Evolutionary conservation across 2,113 vertebrate genomes (phyloP), one percentile per base, ranked within the genome.

Genomic region (Protobothrops flavoviridis): DNA sequence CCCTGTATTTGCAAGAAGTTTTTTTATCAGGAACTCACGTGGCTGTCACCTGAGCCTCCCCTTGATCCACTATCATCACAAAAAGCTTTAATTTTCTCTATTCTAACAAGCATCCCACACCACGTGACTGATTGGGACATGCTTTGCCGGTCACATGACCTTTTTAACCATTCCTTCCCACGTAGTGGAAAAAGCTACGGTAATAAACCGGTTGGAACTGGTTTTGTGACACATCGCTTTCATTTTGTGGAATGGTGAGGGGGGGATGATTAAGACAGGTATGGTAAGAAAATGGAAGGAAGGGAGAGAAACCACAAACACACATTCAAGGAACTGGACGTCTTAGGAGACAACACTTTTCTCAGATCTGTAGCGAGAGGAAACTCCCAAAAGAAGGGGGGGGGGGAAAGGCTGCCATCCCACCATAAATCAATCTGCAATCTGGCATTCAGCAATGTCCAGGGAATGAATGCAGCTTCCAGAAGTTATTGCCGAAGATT

Each of bases 171-270:
- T 98, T 98, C 98, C 98, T 97, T 97, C 97, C 98, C 97, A 96
- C 90, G 95, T 97, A 1, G 61, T 26, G 33, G 1, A 95, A 98
- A 98, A 98, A 99, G 98, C 99, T 98, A 99, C 98, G 98, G 98
- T 97, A 99, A 99, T 55, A 98, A 95, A 97, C 98, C 97, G 97
- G 98, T 98, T 98, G 97, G 97, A 98, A 98, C 99, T 97, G 97
- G 98, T 98, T 74, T 98, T 97, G 96, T 98, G 98, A 98, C 98
- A 98, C 95, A 96, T 97, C 97, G 98, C 97, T 98, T 98, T 98
- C 98, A 98, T 99, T 98, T 99, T 98, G 98, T 97, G 97, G 98
- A 97, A 98, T 94, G 98, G 98, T 29, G 88, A 8, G 48, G 24
- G 24, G 45, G 26, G 8, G 48, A 29, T 45, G 64, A 95, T 96